Evolutionary conservation across 2,113 vertebrate species (phyloP), one percentile per base, ranked within the genome.

Genomic region (Ceyx margarethae): DNA sequence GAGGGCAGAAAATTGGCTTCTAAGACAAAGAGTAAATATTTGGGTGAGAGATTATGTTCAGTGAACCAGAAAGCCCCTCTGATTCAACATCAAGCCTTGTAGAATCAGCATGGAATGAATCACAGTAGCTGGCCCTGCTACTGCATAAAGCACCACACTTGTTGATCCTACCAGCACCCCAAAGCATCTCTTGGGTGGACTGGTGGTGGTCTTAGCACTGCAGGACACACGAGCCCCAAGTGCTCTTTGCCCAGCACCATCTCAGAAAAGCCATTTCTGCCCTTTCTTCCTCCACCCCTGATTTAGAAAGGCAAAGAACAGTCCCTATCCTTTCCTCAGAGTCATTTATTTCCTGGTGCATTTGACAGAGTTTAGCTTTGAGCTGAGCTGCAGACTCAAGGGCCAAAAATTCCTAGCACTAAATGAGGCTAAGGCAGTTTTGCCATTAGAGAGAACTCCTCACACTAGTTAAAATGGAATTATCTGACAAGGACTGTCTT

Each of bases 21-120:
- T 40, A 74, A 78, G 74, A 31, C 45, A 5, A 20, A 91, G 68
- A 50, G 68, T 71, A 92, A 94, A 95, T 75, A 87, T 83, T 93
- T 87, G 72, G 48, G 61, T 37, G 72, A 82, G 61, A 20, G 78
- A 87, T 93, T 62, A 80, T 7, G 29, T 67, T 64, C 87, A 43
- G 56, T 71, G 62, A 93, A 33, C 17, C 95, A 90, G 53, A 37
- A 51, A 72, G 85, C 5, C 40, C 57, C 74, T 75, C 81, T 40
- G 71, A 76, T 31, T 84, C 35, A 75, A n/a, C 65, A 81, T 8
- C 73, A 53, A 7, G 35, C 37, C 75, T 40, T 61, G 31, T 3
- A 3, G 65, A 56, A 71, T 33, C 82, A 5, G 46, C 3, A 22
- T 21, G 29, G 35, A 76, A 5, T 78, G 88, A 88, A 54, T 88